These are phyloP conservation scores for Chesias legatella DNA, from an alignment of 2,888 invertebrate genomes.

Conservation along the genomic window DNA sequence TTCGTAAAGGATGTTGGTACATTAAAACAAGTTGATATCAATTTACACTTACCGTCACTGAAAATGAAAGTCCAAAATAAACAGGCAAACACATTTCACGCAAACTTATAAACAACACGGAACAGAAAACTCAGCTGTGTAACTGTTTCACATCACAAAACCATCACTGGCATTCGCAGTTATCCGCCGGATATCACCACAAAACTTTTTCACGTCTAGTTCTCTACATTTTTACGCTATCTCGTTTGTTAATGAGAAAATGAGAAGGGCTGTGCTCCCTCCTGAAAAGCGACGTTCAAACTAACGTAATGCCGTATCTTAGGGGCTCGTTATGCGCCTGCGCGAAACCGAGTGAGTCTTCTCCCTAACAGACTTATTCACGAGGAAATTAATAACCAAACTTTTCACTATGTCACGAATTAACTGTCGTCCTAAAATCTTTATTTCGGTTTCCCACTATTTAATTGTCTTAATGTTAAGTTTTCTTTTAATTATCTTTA, in stretches of 20 bases:
- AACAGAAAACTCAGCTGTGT: constrained; percentile 36
- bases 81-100: constrained; percentile 59
- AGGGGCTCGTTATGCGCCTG: constrained; percentile 62
- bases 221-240: constrained; percentile 42
- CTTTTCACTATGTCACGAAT: constrained; percentile 68
- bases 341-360: constrained; percentile 72
- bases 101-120: constrained; percentile 45
- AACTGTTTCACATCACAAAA: constrained; percentile 30
- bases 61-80: constrained; percentile 55
- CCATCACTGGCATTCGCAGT: constrained; percentile 29
- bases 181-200: constrained; percentile 48
- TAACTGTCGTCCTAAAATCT: constrained; percentile 71
- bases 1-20: no score
- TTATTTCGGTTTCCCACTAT: constrained; percentile 36
- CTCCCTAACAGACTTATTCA: constrained; percentile 72
- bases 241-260: constrained; percentile 47
- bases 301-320: constrained; percentile 69
- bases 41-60: constrained; percentile 54
- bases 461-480: constrained; percentile 23
- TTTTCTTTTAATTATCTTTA: no score
- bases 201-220: constrained; percentile 47
- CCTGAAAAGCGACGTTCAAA: constrained; percentile 53
- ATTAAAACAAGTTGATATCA: no score
- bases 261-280: constrained; percentile 43
- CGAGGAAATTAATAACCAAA: constrained; percentile 79